Evolutionary conservation across 1,140 invertebrate genomes (phyloP), one percentile per base, ranked within the genome.

Genomic region (Bicyclus anynana): DNA sequence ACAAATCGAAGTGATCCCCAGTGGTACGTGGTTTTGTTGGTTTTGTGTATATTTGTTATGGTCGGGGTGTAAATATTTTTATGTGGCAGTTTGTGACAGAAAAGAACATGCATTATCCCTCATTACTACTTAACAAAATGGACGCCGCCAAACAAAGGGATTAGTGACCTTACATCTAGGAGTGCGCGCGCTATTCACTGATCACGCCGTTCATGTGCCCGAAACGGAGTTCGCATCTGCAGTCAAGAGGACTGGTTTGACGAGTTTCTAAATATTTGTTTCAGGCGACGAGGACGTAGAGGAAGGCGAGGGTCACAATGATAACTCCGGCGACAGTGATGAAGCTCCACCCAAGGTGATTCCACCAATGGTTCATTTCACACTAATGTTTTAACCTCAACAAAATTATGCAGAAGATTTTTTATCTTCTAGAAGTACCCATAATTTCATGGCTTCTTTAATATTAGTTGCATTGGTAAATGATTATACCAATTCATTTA

Each of bases 281-380:
- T 58, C 75, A 93, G 93, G 92, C 54, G 93, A 94, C 82, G 93
- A 94, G 74, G 92, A 93, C 69, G 84, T 91, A 54, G 91, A 93
- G 65, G 91, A 91, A 77, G 90, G 90, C 66, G 90, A 90, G 67
- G 90, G 91, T 70, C 91, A 91, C 63, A 87, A 89, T 77, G 93
- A 94, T 64, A 93, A 93, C 74, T 93, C 93, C 17, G 92, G 92
- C 33, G 93, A 94, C 69, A 93, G 93, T 74, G 94, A 94, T 83
- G 93, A 94, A 82, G 91, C 91, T 56, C 87, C 87, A 58, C 87
- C 89, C 66, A 91, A 91, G 81, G 89, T 91, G 18, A 64, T 33
- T 20, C 47, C 33, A 26, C 27, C 33, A 33, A 44, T 42, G 53
- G 50, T 17, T 51, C 67, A 20, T 59, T 60, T 62, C 44, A 33